phyloP scores from a whole-genome alignment of 2,113 vertebrate species.

The Anoura caudifer region DNA sequence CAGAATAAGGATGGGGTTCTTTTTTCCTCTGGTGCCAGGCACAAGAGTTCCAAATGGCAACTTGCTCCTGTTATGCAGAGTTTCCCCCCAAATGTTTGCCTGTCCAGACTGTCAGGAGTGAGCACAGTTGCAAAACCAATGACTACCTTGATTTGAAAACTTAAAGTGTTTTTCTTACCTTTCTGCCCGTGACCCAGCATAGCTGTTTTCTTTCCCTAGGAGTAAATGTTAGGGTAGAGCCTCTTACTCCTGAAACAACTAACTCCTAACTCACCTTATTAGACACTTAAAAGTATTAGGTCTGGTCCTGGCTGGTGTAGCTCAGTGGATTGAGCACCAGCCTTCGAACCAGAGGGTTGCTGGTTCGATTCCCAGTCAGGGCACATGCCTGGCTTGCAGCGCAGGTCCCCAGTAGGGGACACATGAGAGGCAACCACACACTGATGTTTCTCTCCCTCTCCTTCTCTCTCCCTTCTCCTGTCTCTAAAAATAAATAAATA shows the following conservation, averaged over 20 bases:
- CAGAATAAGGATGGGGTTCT: conserved; percentile 30
- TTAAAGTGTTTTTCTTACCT: neutral
- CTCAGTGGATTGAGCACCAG: too few relatives aligned
- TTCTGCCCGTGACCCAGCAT: conserved; percentile 22
- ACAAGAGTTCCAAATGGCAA: conserved; percentile 31
- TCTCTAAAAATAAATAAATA: too few relatives aligned
- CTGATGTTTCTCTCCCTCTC: too few relatives aligned
- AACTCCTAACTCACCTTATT: conserved; percentile 8
- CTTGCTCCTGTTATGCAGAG: conserved; percentile 15
- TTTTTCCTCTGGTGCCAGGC: conserved; percentile 16
- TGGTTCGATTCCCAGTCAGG: too few relatives aligned
- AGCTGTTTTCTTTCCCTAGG: conserved; percentile 5
- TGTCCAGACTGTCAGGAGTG: conserved; percentile 47
- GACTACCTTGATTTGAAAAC: conserved; percentile 32
- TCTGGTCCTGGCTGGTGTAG: too few relatives aligned
- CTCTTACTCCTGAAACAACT: neutral
- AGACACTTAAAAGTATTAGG: neutral
- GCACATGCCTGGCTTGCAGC: too few relatives aligned
- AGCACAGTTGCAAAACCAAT: neutral
- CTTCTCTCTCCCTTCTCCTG: too few relatives aligned
- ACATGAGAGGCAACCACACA: too few relatives aligned
- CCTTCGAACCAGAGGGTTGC: too few relatives aligned
- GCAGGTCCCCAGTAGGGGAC: too few relatives aligned
- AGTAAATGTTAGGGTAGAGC: conserved; percentile 29
- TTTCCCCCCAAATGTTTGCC: conserved; percentile 47